These are phyloP conservation scores for Diphyllodes magnificus DNA, from an alignment of 2,113 vertebrate genomes.

Conservation along the genomic window DNA sequence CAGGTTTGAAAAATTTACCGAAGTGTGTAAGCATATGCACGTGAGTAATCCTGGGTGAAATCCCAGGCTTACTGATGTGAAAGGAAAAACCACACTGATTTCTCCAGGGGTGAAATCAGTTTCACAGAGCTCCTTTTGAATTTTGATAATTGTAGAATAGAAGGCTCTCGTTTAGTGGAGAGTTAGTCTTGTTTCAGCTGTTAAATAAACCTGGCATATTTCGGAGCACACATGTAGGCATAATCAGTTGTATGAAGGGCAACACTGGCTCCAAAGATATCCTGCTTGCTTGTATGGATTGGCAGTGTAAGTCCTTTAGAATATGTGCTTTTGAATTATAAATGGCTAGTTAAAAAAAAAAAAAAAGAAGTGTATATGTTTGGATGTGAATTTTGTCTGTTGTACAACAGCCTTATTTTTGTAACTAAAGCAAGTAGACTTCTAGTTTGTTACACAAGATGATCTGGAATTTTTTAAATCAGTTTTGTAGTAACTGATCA, in stretches of 20 bases:
- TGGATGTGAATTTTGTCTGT: not conserved
- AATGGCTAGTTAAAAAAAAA: not conserved
- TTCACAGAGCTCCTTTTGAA: not conserved
- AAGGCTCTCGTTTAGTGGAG: not conserved
- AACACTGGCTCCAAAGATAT: not conserved
- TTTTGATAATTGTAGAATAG: not conserved
- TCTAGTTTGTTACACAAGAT: constrained; percentile 41
- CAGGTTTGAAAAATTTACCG: not conserved
- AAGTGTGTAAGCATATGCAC: not conserved
- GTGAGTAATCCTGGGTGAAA: not conserved
- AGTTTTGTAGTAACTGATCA: not conserved
- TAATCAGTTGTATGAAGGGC: not conserved
- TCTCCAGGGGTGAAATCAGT: not conserved
- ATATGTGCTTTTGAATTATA: not conserved
- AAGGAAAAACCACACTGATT: not conserved
- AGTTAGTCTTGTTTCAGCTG: not conserved
- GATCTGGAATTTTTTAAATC: not conserved
- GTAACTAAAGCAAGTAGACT: constrained; percentile 14
- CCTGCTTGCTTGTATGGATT: not conserved
- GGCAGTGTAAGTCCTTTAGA: not conserved
- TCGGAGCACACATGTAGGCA: not conserved
- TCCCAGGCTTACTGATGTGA: not conserved
- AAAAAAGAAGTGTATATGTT: not conserved
- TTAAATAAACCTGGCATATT: not conserved
- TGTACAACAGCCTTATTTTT: constrained; percentile 31